Base-by-base conservation (phyloP, 1,140 invertebrate species). In the Pogonomyrmex californicus region DNA sequence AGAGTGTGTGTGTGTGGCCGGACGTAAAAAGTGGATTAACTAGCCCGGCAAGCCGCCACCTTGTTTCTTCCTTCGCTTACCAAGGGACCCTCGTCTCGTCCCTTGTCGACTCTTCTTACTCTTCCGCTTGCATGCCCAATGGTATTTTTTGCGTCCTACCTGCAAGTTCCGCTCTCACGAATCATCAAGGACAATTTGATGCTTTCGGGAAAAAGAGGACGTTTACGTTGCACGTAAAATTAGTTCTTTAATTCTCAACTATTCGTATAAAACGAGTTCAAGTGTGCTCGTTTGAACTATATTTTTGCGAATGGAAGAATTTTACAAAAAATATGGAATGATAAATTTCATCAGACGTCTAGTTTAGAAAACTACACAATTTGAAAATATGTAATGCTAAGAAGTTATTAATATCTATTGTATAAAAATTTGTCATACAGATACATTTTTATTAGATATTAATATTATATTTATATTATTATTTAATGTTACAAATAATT, bases 21-120 rank as follows among this genome's bases (percentile, higher is more conserved):
- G 49, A 78, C 56, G 60, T 86, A 78, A 85, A 90, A 90, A 90
- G 86, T 87, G 77, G 89, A 90, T 90, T 90, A 90, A 90, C 89
- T 89, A 90, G 86, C 79, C 44, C 68, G 66, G 79, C 83, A 81
- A 71, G 65, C 75, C 56, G 60, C 38, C 75, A 60, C 58, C 86
- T 71, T 62, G 65, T 58, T 77, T 85, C 88, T 85, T 90, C 54
- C 62, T 51, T 71, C 88, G 75, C 86, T 90, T 85, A 87, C 86
- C 54, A 54, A 90, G 81, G 23, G 70, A 85, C 44, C 70, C 86
- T 90, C 85, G 73, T 90, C 85, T 89, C 54, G 58, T 70, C 38
- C 65, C 54, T 38, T 65, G 66, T 89, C 78, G 63, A 58, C 33
- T 65, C 88, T 76, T 78, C 71, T 51, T 49, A 41, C 75, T 76